Evolutionary conservation across 2,888 invertebrate species (phyloP), one percentile per base, ranked within the genome.

Genomic region (Hartigia nigra): DNA sequence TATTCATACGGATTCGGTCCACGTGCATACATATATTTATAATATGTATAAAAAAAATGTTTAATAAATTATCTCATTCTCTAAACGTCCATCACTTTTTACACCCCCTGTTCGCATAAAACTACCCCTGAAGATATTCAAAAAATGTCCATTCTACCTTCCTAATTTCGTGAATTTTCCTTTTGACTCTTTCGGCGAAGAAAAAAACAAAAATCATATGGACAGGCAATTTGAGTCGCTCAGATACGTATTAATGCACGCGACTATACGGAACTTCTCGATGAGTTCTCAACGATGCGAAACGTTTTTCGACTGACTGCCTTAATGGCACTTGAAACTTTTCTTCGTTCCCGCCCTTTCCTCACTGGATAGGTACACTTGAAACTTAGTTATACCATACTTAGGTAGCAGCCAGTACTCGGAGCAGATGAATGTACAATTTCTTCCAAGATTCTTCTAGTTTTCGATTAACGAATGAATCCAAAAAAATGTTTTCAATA

Each of bases 1-100:
- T 88, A 88, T 88, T 88, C 86, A 88, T 88, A 83, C 79, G 82
- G 69, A 80, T 79, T 79, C 77, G 34, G 74, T 31, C 32, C 75
- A 72, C 31, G 32, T 72, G 72, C 34, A 72, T 72, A 31, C 1
- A 55, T 55, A 23, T 55, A 55, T 55, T 5, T 55, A 55, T 23
- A 23, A 23, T 23, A 55, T 55, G 23, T 1, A 55, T 5, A 55
- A 55, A 55, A 39, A 23, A 55, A 37, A 9, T 9, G 34, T 23
- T 55, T 23, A 55, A 55, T 55, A 55, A 55, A 55, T 55, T 55
- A 55, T 55, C 55, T 55, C 55, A 55, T 23, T 55, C 55, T 23
- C 55, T 23, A 9, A 55, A 23, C 55, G 55, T 23, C 23, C 55
- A 9, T 55, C 9, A 23, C 55, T 55, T 55, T 55, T 55, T 9